Conservation (phyloP, 92 coral and sea anemone species). For the Zoanthus solanderi region DNA sequence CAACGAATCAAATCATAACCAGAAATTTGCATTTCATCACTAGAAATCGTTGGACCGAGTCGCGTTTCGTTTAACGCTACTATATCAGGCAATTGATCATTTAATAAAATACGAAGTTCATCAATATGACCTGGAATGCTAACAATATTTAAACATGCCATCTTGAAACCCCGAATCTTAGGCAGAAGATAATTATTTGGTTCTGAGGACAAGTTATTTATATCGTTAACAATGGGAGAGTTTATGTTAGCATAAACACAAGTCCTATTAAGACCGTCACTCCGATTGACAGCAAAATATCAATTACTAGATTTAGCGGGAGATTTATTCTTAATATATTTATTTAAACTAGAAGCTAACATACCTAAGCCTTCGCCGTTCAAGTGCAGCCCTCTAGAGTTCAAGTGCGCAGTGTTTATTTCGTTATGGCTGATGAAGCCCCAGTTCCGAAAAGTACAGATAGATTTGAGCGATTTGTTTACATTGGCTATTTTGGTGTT, state of each 20-base stretch:
- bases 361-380: background rate
- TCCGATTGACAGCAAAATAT: constrained; percentile 6
- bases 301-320: background rate
- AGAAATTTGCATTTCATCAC: background rate
- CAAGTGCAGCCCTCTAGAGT: constrained; percentile 21
- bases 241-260: background rate
- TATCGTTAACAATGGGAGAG: background rate
- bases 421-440: constrained; percentile 2
- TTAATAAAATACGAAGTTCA: constrained; percentile 4
- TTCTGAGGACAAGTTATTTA: background rate
- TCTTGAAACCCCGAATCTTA: background rate
- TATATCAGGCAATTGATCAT: background rate
- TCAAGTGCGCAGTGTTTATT: constrained; percentile 11
- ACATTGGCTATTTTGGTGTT: background rate
- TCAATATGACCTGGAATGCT: constrained; percentile 8
- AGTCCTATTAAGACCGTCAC: background rate
- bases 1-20: background rate
- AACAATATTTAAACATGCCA: constrained; percentile 1
- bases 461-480: background rate
- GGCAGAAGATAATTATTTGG: constrained; percentile 15
- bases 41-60: background rate
- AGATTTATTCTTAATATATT: background rate
- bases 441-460: background rate
- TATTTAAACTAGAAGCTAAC: background rate
- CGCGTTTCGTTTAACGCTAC: constrained; percentile 1